These are phyloP conservation scores for Cettia cetti DNA, from an alignment of 2,113 vertebrate genomes.

Conservation along the genomic window DNA sequence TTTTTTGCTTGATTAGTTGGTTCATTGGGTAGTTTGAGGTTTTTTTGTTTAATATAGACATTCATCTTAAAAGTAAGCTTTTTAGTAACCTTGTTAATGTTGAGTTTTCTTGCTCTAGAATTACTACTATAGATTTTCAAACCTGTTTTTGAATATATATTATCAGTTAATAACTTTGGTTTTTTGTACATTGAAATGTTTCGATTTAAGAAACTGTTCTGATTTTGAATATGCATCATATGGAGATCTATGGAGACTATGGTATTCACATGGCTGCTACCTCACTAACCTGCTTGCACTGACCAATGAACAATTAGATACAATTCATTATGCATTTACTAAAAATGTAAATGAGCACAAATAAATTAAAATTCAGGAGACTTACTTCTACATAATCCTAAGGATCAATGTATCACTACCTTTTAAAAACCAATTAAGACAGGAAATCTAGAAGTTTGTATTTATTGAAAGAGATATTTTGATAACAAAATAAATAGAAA, in stretches of 20 bases:
- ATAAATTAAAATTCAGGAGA: neutral
- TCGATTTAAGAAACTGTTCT: neutral
- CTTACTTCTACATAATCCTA: neutral
- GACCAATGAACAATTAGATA: neutral
- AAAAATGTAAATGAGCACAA: neutral
- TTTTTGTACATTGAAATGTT: neutral
- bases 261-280: neutral
- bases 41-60: neutral
- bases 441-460: neutral
- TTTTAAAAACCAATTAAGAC: neutral
- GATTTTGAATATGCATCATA: neutral
- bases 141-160: neutral
- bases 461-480: neutral
- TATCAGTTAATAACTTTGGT: neutral
- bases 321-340: constrained; percentile 20
- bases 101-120: neutral
- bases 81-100: neutral
- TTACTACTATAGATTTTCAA: neutral
- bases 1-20: neutral
- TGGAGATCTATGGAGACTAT: neutral
- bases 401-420: neutral
- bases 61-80: neutral
- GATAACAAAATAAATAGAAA: neutral
- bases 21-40: neutral
- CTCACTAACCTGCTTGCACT: neutral